These are phyloP conservation scores for Stomatorhinus ivindoensis DNA, from an alignment of 2,113 vertebrate species.

Conservation along the genomic window DNA sequence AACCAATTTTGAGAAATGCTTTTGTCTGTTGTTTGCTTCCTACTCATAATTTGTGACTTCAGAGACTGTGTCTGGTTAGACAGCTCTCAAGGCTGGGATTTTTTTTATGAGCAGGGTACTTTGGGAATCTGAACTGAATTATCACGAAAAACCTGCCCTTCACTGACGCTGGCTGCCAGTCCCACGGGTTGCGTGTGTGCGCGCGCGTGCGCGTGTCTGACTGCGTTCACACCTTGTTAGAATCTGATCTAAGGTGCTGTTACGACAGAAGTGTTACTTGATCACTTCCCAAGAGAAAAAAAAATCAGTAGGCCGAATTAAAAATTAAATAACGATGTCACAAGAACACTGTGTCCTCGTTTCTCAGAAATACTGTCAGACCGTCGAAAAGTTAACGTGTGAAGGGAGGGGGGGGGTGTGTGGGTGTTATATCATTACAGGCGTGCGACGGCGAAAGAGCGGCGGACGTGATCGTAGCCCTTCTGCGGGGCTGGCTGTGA, in stretches of 20 bases:
- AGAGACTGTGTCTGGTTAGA: not conserved
- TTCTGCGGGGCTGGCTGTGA: not conserved
- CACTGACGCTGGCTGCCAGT: not conserved
- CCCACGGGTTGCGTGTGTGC: not conserved
- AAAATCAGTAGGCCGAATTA: not conserved
- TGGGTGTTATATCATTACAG: not conserved
- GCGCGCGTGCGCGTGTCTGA: not conserved
- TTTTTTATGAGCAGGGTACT: not conserved
- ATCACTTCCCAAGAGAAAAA: not conserved
- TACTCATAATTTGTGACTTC: not conserved
- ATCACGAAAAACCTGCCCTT: not conserved
- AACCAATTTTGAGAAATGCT: not conserved
- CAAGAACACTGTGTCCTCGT: not conserved
- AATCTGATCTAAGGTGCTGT: not conserved
- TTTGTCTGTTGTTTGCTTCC: not conserved
- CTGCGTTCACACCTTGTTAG: not conserved
- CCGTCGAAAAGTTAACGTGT: not conserved
- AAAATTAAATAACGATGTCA: not conserved
- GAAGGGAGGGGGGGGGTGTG: not conserved
- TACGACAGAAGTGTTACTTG: not conserved
- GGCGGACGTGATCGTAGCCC: not conserved
- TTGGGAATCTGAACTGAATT: not conserved
- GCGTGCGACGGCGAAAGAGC: not conserved
- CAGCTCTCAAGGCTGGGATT: not conserved
- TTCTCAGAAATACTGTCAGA: not conserved